phyloP scores from a whole-genome alignment of 2,888 invertebrate species.

The Linyphia triangularis region DNA sequence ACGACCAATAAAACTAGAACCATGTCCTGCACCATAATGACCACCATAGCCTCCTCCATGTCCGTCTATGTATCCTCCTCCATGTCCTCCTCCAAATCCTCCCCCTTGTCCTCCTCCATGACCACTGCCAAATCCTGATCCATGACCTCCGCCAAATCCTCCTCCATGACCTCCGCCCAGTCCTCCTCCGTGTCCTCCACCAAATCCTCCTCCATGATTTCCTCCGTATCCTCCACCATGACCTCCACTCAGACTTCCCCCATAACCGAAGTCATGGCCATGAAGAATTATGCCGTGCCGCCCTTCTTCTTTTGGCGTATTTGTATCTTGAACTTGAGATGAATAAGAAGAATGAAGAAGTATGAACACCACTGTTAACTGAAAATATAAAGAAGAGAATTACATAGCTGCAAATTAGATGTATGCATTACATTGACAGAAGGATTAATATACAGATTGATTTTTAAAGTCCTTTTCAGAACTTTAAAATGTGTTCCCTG shows the following conservation, averaged over 20 bases:
- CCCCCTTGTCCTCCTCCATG: conserved; percentile 14
- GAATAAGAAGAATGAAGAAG: background rate
- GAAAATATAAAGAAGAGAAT: background rate
- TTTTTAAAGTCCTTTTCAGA: too few species aligned
- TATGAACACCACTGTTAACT: background rate
- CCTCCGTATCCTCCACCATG: conserved; percentile 21
- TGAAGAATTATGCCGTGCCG: conserved; percentile 35
- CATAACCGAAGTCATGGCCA: conserved; percentile 25
- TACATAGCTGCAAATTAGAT: too few species aligned
- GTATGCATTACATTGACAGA: too few species aligned
- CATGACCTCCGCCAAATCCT: background rate
- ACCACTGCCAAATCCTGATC: background rate
- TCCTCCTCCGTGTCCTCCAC: background rate
- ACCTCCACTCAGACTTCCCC: background rate
- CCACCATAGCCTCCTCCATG: background rate
- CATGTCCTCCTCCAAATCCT: conserved; percentile 6
- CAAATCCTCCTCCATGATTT: background rate
- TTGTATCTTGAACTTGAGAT: conserved; percentile 28
- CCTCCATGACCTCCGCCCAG: background rate
- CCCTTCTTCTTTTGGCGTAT: conserved; percentile 10
- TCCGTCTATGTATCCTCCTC: background rate
- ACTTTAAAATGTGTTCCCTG: too few species aligned
- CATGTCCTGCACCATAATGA: conserved; percentile 8
- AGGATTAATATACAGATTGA: too few species aligned
- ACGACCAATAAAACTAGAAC: background rate